Base-by-base conservation (phyloP, 2,888 invertebrate genomes). In the Cephus nigrinus region DNA sequence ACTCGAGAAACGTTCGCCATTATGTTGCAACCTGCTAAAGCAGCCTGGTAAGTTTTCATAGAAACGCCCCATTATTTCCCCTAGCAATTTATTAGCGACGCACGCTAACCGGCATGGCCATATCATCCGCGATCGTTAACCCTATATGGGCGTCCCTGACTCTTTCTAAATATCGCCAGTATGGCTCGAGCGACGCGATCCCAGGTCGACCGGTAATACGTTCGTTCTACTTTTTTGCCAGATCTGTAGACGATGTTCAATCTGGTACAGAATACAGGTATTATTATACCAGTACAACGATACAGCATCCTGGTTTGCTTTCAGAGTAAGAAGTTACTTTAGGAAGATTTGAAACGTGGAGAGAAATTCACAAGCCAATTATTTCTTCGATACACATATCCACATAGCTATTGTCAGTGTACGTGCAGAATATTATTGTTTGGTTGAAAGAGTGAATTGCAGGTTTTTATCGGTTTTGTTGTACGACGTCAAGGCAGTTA, bases 101-200 rank as follows among this genome's bases (percentile, higher is more conserved):
- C 23, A 23, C 55, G 23, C 55, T 23, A 55, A 55, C 55, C 55
- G 23, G 9, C 55, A 55, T 55, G 2, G 55, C 55, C 23, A 55
- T 55, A 55, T 55, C 55, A 55, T 55, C 75, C 72, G 55, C 75
- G 80, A 81, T 83, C 81, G 82, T 84, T 84, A 82, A 75, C 85
- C 83, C 73, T 80, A 81, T 84, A 86, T 74, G 84, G 86, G 86
- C 69, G 68, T 31, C 77, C 55, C 55, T 68, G 72, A 73, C 31
- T 55, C 30, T 40, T 33, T 32, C 71, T 71, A 32, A 71, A 71
- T 35, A 33, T 33, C 11, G 35, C 74, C 31, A 74, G 33, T 74
- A 74, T 32, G 74, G 74, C 30, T 5, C 35, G n/a, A 69, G 79
- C 75, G 72, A 75, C 68, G 33, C 82, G 76, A 80, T 80, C 79